These are phyloP conservation scores for Morpho achilles DNA, from an alignment of 2,888 invertebrate species.

Conservation along the genomic window DNA sequence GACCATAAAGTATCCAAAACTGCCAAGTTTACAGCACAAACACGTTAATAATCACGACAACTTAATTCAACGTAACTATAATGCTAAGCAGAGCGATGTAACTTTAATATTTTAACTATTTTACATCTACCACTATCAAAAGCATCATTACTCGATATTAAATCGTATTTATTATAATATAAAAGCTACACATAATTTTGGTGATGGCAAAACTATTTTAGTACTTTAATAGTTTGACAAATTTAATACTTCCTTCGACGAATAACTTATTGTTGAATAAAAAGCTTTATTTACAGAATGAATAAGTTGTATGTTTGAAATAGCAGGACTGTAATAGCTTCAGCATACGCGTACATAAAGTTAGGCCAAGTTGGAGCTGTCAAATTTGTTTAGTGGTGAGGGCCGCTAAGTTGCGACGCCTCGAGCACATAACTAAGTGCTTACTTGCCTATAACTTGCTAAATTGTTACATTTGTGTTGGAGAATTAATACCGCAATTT, in stretches of 20 bases:
- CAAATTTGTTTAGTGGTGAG: constrained; percentile 78
- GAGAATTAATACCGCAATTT: constrained; percentile 73
- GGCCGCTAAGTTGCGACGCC: constrained; percentile 68
- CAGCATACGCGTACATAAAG: constrained; percentile 62
- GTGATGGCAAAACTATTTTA: background rate
- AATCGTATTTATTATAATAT: background rate
- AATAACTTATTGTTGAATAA: constrained; percentile 13
- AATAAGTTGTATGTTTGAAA: constrained; percentile 26
- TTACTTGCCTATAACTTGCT: constrained; percentile 70
- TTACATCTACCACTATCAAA: constrained; percentile 4
- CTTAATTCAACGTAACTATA: constrained; percentile 70
- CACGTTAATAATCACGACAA: constrained; percentile 73
- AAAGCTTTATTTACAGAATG: constrained; percentile 29
- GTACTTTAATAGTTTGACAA: constrained; percentile 20
- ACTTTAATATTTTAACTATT: constrained; percentile 46
- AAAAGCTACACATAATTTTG: background rate
- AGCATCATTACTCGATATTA: constrained; percentile 4
- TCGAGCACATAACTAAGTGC: constrained; percentile 71
- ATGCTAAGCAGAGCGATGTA: constrained; percentile 69
- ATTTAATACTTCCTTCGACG: constrained; percentile 16
- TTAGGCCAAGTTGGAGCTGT: constrained; percentile 74
- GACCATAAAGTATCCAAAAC: constrained; percentile 15
- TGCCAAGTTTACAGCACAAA: constrained; percentile 42
- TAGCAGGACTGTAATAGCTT: constrained; percentile 33
- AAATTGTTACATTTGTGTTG: constrained; percentile 76